Evolutionary conservation across 2,113 vertebrate genomes (phyloP), one percentile per base, ranked within the genome.

Genomic region (Okapia johnstoni): DNA sequence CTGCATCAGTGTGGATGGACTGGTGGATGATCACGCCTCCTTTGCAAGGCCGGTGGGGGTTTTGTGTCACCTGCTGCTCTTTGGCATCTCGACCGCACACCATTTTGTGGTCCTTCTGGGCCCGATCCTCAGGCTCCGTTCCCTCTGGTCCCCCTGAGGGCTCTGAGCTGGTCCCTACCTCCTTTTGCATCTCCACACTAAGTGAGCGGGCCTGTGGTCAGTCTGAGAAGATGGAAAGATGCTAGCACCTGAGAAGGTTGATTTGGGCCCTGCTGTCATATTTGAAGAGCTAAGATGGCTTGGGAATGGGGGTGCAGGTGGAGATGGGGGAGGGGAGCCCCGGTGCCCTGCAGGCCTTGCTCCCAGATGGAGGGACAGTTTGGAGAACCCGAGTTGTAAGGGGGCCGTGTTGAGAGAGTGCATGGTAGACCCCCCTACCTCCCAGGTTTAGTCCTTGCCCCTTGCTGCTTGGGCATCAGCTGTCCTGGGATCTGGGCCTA

Each of bases 131-230:
- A 2, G 70, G 48, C 48, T 58, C 10, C 6, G 58, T 28, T 76
- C 21, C 60, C 43, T 50, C 48, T 0, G 3, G 55, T 43, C 6
- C 55, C 1, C 21, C 1, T 5, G 9, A 13, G 17, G 23, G 1
- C 46, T 61, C 43, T 43, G 57, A 17, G 16, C 17, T 13, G 14
- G 23, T n/a, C 25, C 61, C 66, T 10, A 12, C 17, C 11, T 36
- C 80, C 60, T 36, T n/a, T 60, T 66, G 33, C 11, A 7, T 21
- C 16, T 33, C 73, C 43, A 52, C 8, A 19, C 3, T 0, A 5
- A 70, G 25, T 33, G 4, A 43, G 63, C 0, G 5, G 25, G 15
- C n/a, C 40, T 46, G 40, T 1, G 8, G 48, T 57, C 28, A 8
- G 13, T 86, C 10, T 61, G 86, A 85, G 46, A 40, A 79, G n/a